A percentile compares a stretch with the other conserved stretches of the same genome.
Conservation (phyloP, 2,888 invertebrate species). For the Chalcis sispes region DNA sequence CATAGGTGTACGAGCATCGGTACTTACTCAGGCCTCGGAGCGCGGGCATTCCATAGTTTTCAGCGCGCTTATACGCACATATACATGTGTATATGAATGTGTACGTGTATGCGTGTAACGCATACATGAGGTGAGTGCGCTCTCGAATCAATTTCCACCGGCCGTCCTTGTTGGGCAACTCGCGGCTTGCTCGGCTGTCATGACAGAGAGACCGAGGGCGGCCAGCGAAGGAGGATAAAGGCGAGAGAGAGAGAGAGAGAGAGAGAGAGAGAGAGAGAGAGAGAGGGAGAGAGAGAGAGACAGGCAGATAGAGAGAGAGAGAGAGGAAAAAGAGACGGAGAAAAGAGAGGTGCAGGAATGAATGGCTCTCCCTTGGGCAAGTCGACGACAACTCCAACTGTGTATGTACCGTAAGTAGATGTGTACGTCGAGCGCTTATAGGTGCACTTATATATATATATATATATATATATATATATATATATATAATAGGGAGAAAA, state of each 20-base stretch:
- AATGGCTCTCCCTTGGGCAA: constrained; percentile 64
- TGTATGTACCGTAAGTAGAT: neutral
- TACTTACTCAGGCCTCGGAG: constrained; percentile 2
- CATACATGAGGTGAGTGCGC: neutral
- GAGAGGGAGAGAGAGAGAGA: neutral
- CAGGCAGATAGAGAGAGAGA: constrained; percentile 26
- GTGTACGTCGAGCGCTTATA: neutral
- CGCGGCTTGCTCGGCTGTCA: neutral
- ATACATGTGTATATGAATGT: neutral
- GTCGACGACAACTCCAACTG: constrained; percentile 17
- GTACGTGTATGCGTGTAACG: neutral
- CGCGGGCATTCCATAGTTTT: no score
- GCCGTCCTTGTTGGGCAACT: constrained; percentile 28
- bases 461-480: constrained; percentile 30
- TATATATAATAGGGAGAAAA: neutral
- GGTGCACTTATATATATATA: constrained; percentile 22
- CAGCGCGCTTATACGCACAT: neutral
- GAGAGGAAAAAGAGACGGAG: neutral
- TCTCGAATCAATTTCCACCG: constrained; percentile 46
- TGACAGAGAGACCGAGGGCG: neutral
- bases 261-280: constrained; percentile 23
- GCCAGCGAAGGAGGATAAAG: neutral
- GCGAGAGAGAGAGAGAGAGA: constrained; percentile 11
- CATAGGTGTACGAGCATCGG: no score
- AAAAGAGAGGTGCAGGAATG: no score